Evolutionary conservation across 2,888 invertebrate species (phyloP), one percentile per base, ranked within the genome.

Genomic region (Eueremaeus valkanovi): DNA sequence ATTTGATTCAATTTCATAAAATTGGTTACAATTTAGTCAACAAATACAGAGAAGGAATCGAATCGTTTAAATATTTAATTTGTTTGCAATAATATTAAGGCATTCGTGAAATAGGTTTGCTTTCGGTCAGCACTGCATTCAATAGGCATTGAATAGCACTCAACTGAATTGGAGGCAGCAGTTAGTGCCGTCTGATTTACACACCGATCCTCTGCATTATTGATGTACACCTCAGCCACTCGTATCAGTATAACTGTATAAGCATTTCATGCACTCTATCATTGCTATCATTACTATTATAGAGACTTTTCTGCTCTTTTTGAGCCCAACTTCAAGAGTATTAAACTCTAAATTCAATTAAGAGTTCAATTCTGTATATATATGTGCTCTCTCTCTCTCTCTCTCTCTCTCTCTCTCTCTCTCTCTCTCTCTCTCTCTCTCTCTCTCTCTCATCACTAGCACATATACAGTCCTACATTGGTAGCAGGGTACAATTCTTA

Each of bases 1-100:
- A 66, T 66, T 36, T 29, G 66, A 40, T 66, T 66, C 66, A 36
- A 66, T 66, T n/a, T 36, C 66, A 40, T 21, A 66, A n/a, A 66
- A 18, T 66, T 21, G 40, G 40, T 40, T 21, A 40, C 11, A 66
- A 40, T 66, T 66, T 66, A 66, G n/a, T 66, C 36, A 33, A 66
- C 6, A 66, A 66, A 66, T 66, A 13, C n/a, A n/a, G 36, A 36
- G 6, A 11, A 55, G 36, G 45, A 70, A 70, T 70, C 42, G 40
- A 68, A n/a, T 9, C 18, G 36, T 42, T 70, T 70, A 27, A 70
- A 70, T 70, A 70, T 70, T 70, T 70, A 24, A 70, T 70, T 66
- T 70, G 40, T 66, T 21, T 21, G 66, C 66, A 66, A 66, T 66
- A 70, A 70, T 70, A 29, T 27, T 70, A 70, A 45, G 40, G 40